Base-by-base conservation (phyloP, 2,797 vertebrate species). In the Scolopax rusticola region DNA sequence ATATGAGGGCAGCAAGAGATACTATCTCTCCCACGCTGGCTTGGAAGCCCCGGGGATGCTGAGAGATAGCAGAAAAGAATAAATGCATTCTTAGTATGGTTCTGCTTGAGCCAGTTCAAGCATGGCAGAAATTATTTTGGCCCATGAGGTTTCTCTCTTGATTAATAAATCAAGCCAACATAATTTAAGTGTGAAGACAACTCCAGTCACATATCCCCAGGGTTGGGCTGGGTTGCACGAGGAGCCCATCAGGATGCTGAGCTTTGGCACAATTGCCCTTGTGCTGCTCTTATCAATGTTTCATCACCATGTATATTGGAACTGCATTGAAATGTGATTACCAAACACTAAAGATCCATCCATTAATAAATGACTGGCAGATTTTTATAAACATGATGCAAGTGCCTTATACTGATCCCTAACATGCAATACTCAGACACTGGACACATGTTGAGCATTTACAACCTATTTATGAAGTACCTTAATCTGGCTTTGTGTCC, bases 1-100 rank as follows among this genome's bases (percentile, higher is more conserved):
- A 78, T 47, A n/a, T 5, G 47, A 82, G 84, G 57, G 47, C 63
- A 69, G 32, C 81, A 84, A 76, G 54, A 95, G 59, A 87, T 40
- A 43, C 15, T 28, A 60, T 59, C 41, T 60, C 77, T 90, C 63
- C 47, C 23, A 11, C 10, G 20, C 33, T 87, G 54, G 61, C 24
- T 86, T 73, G 75, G 70, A 87, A 77, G 70, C 33, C 25, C 13
- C 1, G 0, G 17, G 47, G 57, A 81, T 75, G 63, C 59, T 38
- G 50, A 47, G 53, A 64, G 30, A 56, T 1, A 41, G 21, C 54
- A 89, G 74, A 87, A 78, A 65, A 79, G 74, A 79, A 51, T 12
- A 65, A 90, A 77, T 64, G 65, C 23, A 16, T 79, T 54, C 38
- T 84, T 51, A 6, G 8, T 30, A 16, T 24, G 41, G 71, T 47